Evolutionary conservation across 1,140 invertebrate species (phyloP), one percentile per base, ranked within the genome.

Genomic region (Drosophila suzukii): DNA sequence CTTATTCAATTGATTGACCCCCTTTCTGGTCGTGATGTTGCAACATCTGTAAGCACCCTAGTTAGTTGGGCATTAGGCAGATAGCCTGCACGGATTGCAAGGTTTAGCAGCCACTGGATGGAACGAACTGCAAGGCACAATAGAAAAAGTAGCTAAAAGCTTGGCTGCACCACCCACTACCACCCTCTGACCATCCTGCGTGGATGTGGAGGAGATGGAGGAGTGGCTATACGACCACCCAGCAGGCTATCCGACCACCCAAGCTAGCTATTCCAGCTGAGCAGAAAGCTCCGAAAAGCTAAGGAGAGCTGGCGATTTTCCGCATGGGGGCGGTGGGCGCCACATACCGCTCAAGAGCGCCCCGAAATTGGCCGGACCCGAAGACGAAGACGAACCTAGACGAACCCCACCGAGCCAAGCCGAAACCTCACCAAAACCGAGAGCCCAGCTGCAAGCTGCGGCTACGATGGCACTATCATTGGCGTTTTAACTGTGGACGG

Each of bases 401-500:
- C 50, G 32, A 51, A 11, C 30, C 30, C 30, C 70, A 34, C 17
- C 57, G 57, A 43, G 24, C 7, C 32, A n/a, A 6, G 10, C 0
- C 49, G 30, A 27, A 61, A 63, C 41, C n/a, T 1, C 8, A 30
- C n/a, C 27, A 5, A 27, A n/a, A n/a, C n/a, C 49, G 78, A 72
- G 57, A 44, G 61, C 49, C 66, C 66, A 74, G 65, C 44, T 80
- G 79, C 73, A 86, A 66, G 47, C 46, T 57, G 72, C 41, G 58
- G 68, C 63, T 49, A 56, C 51, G 56, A 59, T 77, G 77, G 77
- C 83, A 91, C 90, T 86, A 86, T 89, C 91, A 92, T 92, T 92
- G 89, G 91, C 91, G 90, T 92, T 92, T 92, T 85, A 92, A 92
- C 91, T 90, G 89, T 92, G 91, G 85, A 92, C 91, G 91, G 88